A percentile compares a stretch with the other conserved stretches of the same genome.
These are phyloP conservation scores for Anhinga anhinga DNA, from an alignment of 2,113 vertebrate species.

Conservation along the genomic window DNA sequence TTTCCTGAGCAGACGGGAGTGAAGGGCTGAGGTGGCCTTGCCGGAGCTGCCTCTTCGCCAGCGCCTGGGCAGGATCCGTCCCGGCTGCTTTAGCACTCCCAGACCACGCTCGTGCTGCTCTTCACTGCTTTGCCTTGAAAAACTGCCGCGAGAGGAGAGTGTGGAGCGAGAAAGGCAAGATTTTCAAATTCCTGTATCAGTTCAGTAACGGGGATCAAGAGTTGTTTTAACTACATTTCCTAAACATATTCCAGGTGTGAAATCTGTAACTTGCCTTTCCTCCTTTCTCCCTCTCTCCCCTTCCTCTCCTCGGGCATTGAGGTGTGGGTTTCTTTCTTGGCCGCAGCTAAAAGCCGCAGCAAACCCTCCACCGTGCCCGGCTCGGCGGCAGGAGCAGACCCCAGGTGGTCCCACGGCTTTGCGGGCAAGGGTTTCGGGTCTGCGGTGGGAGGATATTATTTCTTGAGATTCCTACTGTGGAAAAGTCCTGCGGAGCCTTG, in stretches of 20 bases:
- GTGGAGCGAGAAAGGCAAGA: not conserved
- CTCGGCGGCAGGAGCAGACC: not conserved
- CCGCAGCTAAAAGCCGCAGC: not conserved
- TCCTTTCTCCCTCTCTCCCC: not conserved
- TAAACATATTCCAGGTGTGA: conserved; percentile 42
- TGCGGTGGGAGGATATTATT: not conserved
- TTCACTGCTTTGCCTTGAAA: not conserved
- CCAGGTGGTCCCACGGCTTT: not conserved
- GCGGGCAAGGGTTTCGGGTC: rapidly evolving
- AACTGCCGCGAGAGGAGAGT: not conserved
- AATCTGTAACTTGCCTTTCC: not conserved
- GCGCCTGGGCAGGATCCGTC: not conserved
- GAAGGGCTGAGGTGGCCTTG: not conserved
- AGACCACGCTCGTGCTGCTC: not conserved
- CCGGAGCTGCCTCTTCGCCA: not conserved
- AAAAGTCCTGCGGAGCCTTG: rapidly evolving
- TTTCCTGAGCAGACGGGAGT: rapidly evolving
- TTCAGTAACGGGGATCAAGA: conserved; percentile 15
- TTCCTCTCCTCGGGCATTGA: not conserved
- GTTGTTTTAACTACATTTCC: conserved; percentile 21
- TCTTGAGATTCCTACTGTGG: not conserved
- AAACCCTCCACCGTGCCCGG: not conserved
- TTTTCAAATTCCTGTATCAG: not conserved
- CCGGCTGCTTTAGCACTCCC: not conserved
- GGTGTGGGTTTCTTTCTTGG: not conserved